These are phyloP conservation scores for Macaria liturata DNA, from an alignment of 2,888 invertebrate species.

Conservation along the genomic window DNA sequence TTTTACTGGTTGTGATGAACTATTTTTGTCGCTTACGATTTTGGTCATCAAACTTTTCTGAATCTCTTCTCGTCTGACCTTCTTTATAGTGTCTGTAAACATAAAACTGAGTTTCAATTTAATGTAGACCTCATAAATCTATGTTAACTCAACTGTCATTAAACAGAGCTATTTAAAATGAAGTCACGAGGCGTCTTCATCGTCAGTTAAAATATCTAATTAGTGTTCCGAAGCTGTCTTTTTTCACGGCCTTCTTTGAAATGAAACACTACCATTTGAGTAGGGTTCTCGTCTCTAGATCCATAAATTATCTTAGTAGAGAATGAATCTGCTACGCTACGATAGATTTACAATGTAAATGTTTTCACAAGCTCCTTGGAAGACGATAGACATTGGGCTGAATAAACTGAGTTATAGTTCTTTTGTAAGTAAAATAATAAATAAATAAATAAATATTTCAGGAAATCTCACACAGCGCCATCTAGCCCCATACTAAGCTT, in stretches of 20 bases:
- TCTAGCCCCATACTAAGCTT: too few relatives aligned
- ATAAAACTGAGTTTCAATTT: too few relatives aligned
- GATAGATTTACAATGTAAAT: slow-evolving; percentile 8
- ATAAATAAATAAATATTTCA: too few relatives aligned
- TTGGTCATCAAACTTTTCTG: too few relatives aligned
- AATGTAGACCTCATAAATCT: too few relatives aligned
- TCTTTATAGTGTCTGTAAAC: too few relatives aligned
- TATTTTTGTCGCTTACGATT: background rate
- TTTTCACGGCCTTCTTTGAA: slow-evolving; percentile 19
- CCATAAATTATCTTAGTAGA: slow-evolving; percentile 1
- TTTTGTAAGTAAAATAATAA: too few relatives aligned
- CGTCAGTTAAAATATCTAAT: slow-evolving; percentile 41
- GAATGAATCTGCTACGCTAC: background rate
- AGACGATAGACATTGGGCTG: background rate
- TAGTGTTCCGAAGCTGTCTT: slow-evolving; percentile 29
- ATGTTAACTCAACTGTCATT: too few relatives aligned
- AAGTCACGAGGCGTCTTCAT: slow-evolving; percentile 20
- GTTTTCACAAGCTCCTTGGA: slow-evolving; percentile 5
- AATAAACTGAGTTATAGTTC: too few relatives aligned
- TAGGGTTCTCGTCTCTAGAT: slow-evolving; percentile 2
- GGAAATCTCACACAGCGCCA: too few relatives aligned
- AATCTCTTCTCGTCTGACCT: too few relatives aligned
- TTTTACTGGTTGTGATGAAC: background rate
- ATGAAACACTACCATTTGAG: slow-evolving; percentile 11
- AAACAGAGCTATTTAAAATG: slow-evolving; percentile 7